Percentiles rank a stretch among this genome's conserved stretches.
Conservation (phyloP, 1,140 invertebrate species). For the Papilio glaucus region DNA sequence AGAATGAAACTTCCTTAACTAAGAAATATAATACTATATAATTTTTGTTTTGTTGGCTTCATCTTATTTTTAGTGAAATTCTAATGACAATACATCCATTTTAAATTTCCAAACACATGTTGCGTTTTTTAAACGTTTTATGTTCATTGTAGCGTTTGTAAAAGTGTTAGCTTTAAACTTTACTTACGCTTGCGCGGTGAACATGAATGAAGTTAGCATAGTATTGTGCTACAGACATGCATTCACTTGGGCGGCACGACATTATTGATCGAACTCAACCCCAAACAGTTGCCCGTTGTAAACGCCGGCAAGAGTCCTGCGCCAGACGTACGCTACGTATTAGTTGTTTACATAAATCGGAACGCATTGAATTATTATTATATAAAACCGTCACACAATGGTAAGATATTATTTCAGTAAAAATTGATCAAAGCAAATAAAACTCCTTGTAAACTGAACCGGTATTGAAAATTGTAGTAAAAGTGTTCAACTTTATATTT, state of each 20-base stretch:
- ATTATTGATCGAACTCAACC: conserved; percentile 43
- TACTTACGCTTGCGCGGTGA: conserved; percentile 37
- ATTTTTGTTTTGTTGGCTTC: no score
- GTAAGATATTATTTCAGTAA: conserved; percentile 2
- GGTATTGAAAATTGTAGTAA: neutral
- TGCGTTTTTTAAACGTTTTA: no score
- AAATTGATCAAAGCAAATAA: neutral
- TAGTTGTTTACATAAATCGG: neutral
- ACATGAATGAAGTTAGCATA: conserved; percentile 28
- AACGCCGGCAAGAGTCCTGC: neutral
- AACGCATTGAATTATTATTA: neutral
- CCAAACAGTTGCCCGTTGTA: neutral
- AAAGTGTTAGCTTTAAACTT: neutral
- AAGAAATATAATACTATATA: no score
- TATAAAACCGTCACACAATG: neutral
- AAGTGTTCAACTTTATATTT: neutral
- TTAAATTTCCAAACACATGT: no score
- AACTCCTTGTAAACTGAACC: neutral
- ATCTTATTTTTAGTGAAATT: no score
- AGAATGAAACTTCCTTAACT: no score
- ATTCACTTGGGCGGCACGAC: conserved; percentile 37
- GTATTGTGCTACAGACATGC: conserved; percentile 36
- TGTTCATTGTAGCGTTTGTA: no score
- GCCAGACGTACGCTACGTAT: neutral
- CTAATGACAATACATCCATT: no score